phyloP scores from a whole-genome alignment of 2,113 vertebrate genomes.

The Arvicanthis niloticus region DNA sequence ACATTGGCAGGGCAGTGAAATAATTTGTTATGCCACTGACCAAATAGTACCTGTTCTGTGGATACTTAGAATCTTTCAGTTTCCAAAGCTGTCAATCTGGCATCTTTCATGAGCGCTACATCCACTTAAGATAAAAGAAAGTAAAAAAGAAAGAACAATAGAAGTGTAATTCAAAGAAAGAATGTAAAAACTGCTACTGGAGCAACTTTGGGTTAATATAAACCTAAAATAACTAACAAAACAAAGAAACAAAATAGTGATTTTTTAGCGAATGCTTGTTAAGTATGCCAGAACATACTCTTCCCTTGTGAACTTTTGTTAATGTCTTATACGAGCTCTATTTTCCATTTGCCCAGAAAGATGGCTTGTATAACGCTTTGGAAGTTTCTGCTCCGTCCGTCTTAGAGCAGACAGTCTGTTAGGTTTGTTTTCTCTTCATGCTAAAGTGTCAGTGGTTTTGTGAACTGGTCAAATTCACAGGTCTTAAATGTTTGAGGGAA shows the following conservation, averaged over 20 bases:
- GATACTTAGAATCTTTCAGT: constrained; percentile 81
- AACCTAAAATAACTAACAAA: constrained; percentile 64
- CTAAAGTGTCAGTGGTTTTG: constrained; percentile 98
- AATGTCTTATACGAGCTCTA: constrained; percentile 96
- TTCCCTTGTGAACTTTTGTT: constrained; percentile 93
- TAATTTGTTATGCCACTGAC: constrained; percentile 76
- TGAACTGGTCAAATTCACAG: constrained; percentile 98
- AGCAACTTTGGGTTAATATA: constrained; percentile 73
- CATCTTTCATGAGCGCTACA: constrained; percentile 80
- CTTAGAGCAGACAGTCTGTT: constrained; percentile 93
- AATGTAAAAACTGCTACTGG: constrained; percentile 85
- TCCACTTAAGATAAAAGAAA: constrained; percentile 85
- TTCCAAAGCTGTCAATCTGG: constrained; percentile 84
- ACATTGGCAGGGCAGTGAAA: constrained; percentile 73
- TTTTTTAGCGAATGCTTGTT: constrained; percentile 96
- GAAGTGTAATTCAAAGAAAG: constrained; percentile 81
- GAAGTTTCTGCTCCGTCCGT: constrained; percentile 92
- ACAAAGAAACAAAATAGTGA: not conserved
- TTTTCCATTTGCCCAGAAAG: constrained; percentile 96
- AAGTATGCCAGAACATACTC: constrained; percentile 97
- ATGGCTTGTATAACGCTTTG: constrained; percentile 97
- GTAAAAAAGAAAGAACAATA: constrained; percentile 69
- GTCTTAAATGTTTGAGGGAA: constrained; percentile 97
- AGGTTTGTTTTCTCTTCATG: constrained; percentile 92
- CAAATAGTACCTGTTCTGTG: constrained; percentile 78